These are phyloP conservation scores for Crocallis elinguaria DNA, from an alignment of 2,888 invertebrate genomes.

Conservation along the genomic window DNA sequence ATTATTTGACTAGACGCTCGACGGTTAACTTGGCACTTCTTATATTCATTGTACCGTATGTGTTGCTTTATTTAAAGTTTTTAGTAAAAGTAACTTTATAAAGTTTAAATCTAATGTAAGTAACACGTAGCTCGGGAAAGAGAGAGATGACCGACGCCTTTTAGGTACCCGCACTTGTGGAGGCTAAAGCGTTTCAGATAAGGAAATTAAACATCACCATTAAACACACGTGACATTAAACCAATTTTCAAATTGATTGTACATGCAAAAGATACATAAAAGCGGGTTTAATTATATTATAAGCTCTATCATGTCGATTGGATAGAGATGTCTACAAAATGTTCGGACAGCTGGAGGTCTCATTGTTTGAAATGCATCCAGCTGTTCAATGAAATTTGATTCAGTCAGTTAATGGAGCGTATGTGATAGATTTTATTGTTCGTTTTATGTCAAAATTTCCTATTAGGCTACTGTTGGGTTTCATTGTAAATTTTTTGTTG, in stretches of 20 bases:
- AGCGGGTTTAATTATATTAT: too few species aligned
- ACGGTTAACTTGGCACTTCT: not conserved
- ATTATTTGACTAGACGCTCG: slow-evolving; percentile 10
- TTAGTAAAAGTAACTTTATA: slow-evolving; percentile 20
- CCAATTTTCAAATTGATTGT: too few species aligned
- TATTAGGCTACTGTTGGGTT: slow-evolving; percentile 45
- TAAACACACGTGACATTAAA: too few species aligned
- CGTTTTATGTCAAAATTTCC: slow-evolving; percentile 49
- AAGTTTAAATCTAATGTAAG: too few species aligned
- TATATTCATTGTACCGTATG: slow-evolving; percentile 19
- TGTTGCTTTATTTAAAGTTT: slow-evolving; percentile 12
- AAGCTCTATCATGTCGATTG: slow-evolving; percentile 36
- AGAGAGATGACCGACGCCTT: too few species aligned
- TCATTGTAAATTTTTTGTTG: slow-evolving; percentile 48
- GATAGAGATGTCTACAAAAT: slow-evolving; percentile 53
- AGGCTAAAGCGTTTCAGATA: too few species aligned
- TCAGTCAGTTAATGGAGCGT: slow-evolving; percentile 72
- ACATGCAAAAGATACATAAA: too few species aligned
- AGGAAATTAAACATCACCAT: too few species aligned
- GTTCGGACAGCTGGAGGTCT: slow-evolving; percentile 52
- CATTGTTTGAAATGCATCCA: slow-evolving; percentile 66
- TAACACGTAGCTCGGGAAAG: too few species aligned
- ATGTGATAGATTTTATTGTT: slow-evolving; percentile 61
- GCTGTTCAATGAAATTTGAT: slow-evolving; percentile 78
- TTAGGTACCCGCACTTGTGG: too few species aligned